Percentiles rank a stretch among this genome's conserved stretches.
Evolutionary conservation across 2,888 invertebrate species (phyloP).

Genomic region (Labia minor): DNA sequence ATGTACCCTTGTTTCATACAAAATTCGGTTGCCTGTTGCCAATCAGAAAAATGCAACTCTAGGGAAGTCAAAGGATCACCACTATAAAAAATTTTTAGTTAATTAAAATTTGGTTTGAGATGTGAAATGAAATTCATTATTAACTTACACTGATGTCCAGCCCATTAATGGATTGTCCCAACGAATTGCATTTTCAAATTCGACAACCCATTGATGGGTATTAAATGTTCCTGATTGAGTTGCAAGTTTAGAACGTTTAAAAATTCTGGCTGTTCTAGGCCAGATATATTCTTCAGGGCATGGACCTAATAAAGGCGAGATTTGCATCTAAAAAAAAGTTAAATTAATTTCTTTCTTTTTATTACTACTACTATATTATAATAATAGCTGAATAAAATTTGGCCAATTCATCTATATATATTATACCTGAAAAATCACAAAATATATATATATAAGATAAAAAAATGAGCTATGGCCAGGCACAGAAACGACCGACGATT

Average conservation of each 20-base stretch:
- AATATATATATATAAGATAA: too few relatives aligned
- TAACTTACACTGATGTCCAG: constrained; percentile 46
- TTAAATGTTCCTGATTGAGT: constrained; percentile 48
- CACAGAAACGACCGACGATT: too few relatives aligned
- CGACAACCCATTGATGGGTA: constrained; percentile 44
- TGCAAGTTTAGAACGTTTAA: constrained; percentile 43
- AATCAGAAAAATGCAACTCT: neutral
- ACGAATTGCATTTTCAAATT: constrained; percentile 46
- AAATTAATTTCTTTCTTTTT: too few relatives aligned
- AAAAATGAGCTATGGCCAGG: too few relatives aligned
- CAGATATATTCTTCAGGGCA: neutral
- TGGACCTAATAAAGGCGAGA: neutral
- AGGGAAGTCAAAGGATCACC: constrained; percentile 14
- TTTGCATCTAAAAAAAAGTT: neutral
- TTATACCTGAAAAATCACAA: too few relatives aligned
- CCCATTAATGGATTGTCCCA: constrained; percentile 56
- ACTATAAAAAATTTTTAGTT: neutral
- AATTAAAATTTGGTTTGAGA: neutral
- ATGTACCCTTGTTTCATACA: neutral
- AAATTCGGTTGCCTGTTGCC: constrained; percentile 3
- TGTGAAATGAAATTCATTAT: too few relatives aligned
- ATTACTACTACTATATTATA: too few relatives aligned
- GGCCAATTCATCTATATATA: too few relatives aligned
- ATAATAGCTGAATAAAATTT: too few relatives aligned
- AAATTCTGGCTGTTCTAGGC: constrained; percentile 40